phyloP scores from a whole-genome alignment of 2,888 invertebrate species.

The Drosophila siamana region DNA sequence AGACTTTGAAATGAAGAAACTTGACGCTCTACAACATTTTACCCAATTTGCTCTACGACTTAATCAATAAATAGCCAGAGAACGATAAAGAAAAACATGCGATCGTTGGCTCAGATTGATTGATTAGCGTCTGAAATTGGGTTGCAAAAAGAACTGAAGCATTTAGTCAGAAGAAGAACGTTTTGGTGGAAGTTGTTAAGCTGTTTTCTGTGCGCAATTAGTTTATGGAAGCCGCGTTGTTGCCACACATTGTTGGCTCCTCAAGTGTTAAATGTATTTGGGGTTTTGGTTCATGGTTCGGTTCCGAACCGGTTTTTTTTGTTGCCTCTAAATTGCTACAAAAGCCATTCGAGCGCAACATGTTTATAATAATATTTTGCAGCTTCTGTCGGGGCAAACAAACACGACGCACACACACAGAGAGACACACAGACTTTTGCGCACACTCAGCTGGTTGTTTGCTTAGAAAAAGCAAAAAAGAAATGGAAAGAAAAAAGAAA shows the following conservation, averaged over 20 bases:
- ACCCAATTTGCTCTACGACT: no score
- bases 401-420: conserved; percentile 11
- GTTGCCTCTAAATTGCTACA: conserved; percentile 42
- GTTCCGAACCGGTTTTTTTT: conserved; percentile 58
- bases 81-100: no score
- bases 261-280: conserved; percentile 27
- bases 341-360: conserved; percentile 57
- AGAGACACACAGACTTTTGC: conserved; percentile 3
- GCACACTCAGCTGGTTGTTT: conserved; percentile 22
- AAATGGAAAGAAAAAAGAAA: no score
- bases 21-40: no score
- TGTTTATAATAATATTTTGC: conserved; percentile 63
- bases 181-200: background rate
- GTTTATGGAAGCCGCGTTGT: background rate
- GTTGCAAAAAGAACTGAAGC: no score
- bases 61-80: no score
- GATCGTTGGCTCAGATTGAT: background rate
- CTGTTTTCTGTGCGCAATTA: background rate
- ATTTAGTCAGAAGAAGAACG: background rate
- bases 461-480: conserved; percentile 28
- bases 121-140: background rate
- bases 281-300: conserved; percentile 56
- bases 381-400: conserved; percentile 48
- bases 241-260: conserved; percentile 5
- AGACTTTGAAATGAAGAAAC: no score